phyloP scores from a whole-genome alignment of 1,140 invertebrate genomes.

The Notospermus geniculatus region DNA sequence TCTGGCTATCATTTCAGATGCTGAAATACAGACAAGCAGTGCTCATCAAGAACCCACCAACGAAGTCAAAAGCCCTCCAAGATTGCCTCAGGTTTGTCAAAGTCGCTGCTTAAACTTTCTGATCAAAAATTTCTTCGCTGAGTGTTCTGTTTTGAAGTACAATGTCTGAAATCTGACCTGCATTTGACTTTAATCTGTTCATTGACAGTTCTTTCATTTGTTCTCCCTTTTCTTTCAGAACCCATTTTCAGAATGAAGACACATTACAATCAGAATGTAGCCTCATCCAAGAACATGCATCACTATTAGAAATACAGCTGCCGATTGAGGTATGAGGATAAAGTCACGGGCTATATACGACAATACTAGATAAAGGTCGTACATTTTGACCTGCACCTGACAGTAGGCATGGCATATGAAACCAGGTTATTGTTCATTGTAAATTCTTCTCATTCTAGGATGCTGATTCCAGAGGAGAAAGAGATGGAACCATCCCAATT shows the following conservation, averaged over 20 bases:
- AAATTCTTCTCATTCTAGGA: slow-evolving; percentile 30
- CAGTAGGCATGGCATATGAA: too few relatives aligned
- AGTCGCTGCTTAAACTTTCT: too few relatives aligned
- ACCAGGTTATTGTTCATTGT: too few relatives aligned
- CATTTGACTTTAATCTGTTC: too few relatives aligned
- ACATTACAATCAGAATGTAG: slow-evolving; percentile 33
- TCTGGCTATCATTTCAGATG: slow-evolving; percentile 47
- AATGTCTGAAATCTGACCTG: too few relatives aligned
- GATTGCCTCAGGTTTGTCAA: slow-evolving; percentile 35
- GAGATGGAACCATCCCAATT: slow-evolving; percentile 22
- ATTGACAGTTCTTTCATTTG: background rate
- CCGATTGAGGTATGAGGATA: slow-evolving; percentile 46
- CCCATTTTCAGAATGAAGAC: slow-evolving; percentile 40
- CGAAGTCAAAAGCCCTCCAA: slow-evolving; percentile 40
- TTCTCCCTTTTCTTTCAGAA: slow-evolving; percentile 28
- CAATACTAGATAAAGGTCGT: too few relatives aligned
- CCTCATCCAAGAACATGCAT: slow-evolving; percentile 47
- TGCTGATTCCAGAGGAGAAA: slow-evolving; percentile 33
- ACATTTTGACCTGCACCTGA: too few relatives aligned
- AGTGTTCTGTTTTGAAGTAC: too few relatives aligned
- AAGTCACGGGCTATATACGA: too few relatives aligned
- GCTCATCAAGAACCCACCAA: slow-evolving; percentile 24
- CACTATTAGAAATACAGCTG: slow-evolving; percentile 49
- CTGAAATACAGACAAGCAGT: slow-evolving; percentile 42
- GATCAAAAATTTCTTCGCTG: too few relatives aligned